A percentile compares a stretch with the other conserved stretches of the same genome.
Evolutionary conservation across 2,113 vertebrate species (phyloP).

Genomic region (Siphamia tubifer): DNA sequence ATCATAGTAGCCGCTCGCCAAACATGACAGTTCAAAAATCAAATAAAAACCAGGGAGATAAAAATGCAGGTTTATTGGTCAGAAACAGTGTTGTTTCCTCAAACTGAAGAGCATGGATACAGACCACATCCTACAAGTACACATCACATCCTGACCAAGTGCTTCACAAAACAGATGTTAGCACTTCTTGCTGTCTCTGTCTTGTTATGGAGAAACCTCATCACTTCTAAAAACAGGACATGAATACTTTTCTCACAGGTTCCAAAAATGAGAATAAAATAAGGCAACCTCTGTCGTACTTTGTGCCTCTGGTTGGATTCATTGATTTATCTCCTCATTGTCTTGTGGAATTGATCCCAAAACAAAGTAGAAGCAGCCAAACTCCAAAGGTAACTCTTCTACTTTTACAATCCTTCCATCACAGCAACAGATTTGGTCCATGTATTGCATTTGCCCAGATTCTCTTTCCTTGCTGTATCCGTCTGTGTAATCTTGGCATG

Average conservation of each 20-base stretch:
- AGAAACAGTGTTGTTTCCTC: no score
- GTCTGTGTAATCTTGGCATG: background rate
- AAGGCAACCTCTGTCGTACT: background rate
- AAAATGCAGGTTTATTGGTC: no score
- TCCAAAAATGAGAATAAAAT: background rate
- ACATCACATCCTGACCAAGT: no score
- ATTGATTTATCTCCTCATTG: conserved; percentile 10
- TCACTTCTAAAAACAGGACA: background rate
- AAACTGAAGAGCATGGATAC: no score
- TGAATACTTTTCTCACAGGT: background rate
- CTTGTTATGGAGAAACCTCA: background rate
- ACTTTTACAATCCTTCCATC: conserved; percentile 34
- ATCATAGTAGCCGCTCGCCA: conserved; percentile 55
- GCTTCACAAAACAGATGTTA: no score
- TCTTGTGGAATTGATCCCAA: conserved; percentile 1
- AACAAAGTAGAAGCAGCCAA: conserved; percentile 4
- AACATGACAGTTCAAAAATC: background rate
- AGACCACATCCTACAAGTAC: no score
- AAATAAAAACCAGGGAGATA: no score
- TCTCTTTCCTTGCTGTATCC: background rate
- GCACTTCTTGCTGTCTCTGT: background rate
- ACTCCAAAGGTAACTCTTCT: conserved; percentile 3
- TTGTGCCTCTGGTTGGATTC: background rate
- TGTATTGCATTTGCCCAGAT: background rate
- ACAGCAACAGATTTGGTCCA: background rate